A percentile compares a stretch with the other conserved stretches of the same genome.
phyloP scores from a whole-genome alignment of 2,888 invertebrate species.

The Temnothorax rugatulus region DNA sequence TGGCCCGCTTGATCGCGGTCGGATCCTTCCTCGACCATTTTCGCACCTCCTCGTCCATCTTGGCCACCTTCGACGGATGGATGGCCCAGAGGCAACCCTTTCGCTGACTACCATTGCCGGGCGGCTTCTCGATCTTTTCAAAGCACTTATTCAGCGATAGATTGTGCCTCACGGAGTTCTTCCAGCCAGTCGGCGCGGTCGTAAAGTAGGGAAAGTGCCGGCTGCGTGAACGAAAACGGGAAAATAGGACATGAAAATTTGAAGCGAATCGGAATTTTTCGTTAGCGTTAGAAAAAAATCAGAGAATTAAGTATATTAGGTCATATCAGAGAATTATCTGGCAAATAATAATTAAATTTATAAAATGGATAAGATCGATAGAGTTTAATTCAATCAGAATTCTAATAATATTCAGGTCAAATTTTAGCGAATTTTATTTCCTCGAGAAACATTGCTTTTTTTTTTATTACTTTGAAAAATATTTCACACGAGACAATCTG shows the following conservation, averaged over 20 bases:
- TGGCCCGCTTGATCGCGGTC: constrained; percentile 95
- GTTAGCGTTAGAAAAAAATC: background rate
- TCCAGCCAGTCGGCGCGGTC: constrained; percentile 99
- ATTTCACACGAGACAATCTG: background rate
- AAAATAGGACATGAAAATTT: constrained; percentile 33
- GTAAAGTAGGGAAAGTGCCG: constrained; percentile 99
- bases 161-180: constrained; percentile 99
- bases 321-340: background rate
- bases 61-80: constrained; percentile 97
- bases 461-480: background rate
- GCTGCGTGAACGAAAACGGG: constrained; percentile 85
- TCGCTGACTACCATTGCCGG: constrained; percentile 94
- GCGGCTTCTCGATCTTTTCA: constrained; percentile 98
- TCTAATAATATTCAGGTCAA: background rate
- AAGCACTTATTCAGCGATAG: constrained; percentile 99
- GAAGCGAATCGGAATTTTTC: background rate
- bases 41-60: constrained; percentile 99
- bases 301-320: background rate
- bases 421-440: background rate
- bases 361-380: background rate
- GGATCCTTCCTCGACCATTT: constrained; percentile 99
- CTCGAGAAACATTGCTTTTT: background rate
- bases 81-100: constrained; percentile 98
- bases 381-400: background rate
- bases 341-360: background rate